Evolutionary conservation across 2,888 invertebrate species (phyloP).

Genomic region (Drosophila prolongata): DNA sequence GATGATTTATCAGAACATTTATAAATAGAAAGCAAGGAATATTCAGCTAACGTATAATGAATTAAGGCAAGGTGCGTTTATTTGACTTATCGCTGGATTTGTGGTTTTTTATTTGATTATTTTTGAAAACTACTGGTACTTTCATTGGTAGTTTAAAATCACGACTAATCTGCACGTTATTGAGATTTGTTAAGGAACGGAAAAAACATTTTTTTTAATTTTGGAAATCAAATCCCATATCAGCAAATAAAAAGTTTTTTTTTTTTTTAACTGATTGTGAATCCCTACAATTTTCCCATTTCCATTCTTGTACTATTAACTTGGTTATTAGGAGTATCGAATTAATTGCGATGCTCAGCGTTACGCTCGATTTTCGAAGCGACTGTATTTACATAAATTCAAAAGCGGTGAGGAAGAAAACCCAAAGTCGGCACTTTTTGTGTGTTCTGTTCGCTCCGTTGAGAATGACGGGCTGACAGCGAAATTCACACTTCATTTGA

Average conservation of each 20-base stretch:
- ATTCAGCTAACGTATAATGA: no score
- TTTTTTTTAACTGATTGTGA: no score
- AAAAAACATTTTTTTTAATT: no score
- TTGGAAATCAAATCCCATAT: no score
- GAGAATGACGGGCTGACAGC: slow-evolving; percentile 71
- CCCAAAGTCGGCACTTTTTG: slow-evolving; percentile 52
- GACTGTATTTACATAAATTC: slow-evolving; percentile 14
- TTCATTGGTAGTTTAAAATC: no score
- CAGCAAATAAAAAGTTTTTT: no score
- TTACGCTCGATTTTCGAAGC: background rate
- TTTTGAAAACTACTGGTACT: background rate
- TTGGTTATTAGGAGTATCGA: background rate
- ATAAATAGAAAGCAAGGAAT: background rate
- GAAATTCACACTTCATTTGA: slow-evolving; percentile 79
- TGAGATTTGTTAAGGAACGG: no score
- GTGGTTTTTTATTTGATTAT: background rate
- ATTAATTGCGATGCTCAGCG: slow-evolving; percentile 4
- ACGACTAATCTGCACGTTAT: no score
- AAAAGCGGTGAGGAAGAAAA: slow-evolving; percentile 15
- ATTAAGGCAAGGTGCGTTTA: no score
- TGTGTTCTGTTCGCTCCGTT: slow-evolving; percentile 41
- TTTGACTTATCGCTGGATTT: no score
- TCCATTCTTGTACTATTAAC: background rate
- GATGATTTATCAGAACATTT: background rate
- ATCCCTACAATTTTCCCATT: background rate